Conservation (phyloP, 1,140 invertebrate genomes). For the Globodera rostochiensis region DNA sequence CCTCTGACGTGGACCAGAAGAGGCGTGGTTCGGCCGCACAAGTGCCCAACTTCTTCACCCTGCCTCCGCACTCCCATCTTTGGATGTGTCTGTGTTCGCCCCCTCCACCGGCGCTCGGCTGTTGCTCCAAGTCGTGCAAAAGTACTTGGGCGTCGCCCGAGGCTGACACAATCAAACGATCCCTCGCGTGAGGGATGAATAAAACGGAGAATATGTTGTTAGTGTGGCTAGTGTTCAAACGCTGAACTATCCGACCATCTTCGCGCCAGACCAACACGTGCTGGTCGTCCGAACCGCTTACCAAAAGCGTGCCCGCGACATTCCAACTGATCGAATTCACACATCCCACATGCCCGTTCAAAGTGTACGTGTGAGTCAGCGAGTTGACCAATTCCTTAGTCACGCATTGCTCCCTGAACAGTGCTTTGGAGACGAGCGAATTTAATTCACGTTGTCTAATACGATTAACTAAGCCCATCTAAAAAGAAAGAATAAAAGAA, state of each 20-base stretch:
- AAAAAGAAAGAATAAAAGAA: background rate
- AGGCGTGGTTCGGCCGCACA: slow-evolving; percentile 21
- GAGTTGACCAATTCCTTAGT: background rate
- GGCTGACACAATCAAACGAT: slow-evolving; percentile 26
- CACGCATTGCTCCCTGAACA: slow-evolving; percentile 6
- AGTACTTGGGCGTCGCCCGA: slow-evolving; percentile 29
- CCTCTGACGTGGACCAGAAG: slow-evolving; percentile 40
- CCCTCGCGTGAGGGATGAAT: slow-evolving; percentile 19
- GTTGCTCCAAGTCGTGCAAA: slow-evolving; percentile 36
- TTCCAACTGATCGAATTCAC: slow-evolving; percentile 41
- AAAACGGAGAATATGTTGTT: slow-evolving; percentile 41
- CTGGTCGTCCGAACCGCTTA: slow-evolving; percentile 36
- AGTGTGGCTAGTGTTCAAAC: slow-evolving; percentile 25
- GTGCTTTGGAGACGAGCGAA: background rate
- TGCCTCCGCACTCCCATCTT: slow-evolving; percentile 31
- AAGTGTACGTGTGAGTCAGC: slow-evolving; percentile 12
- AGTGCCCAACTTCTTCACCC: slow-evolving; percentile 31
- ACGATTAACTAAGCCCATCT: background rate
- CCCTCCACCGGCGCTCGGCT: background rate
- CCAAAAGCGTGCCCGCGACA: slow-evolving; percentile 29
- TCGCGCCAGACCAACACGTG: slow-evolving; percentile 33
- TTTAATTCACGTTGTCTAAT: background rate
- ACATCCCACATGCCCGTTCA: slow-evolving; percentile 34
- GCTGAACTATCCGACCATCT: slow-evolving; percentile 21
- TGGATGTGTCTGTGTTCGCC: slow-evolving; percentile 20